phyloP scores from a whole-genome alignment of 2,888 invertebrate species.

The Antitype chi region DNA sequence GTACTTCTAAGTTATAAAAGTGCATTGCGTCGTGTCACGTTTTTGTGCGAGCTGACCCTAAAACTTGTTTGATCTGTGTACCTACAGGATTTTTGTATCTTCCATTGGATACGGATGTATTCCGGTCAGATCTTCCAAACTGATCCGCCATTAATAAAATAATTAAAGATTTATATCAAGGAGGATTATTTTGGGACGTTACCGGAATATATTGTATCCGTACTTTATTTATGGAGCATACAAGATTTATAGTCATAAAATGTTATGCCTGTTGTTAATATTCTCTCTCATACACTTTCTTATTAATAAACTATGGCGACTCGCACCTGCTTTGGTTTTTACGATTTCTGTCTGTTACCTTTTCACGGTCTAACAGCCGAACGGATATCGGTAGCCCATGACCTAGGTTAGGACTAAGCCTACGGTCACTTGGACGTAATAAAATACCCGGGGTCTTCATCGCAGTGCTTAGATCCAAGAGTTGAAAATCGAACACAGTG shows the following conservation, averaged over 20 bases:
- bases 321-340: background rate
- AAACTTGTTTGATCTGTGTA: background rate
- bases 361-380: no score
- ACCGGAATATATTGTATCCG: background rate
- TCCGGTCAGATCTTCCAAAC: conserved; percentile 7
- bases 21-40: background rate
- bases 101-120: conserved; percentile 5
- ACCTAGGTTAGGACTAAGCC: no score
- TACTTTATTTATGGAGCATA: conserved; percentile 9
- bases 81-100: background rate
- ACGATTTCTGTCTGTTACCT: background rate
- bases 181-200: conserved; percentile 23
- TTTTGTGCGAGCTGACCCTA: conserved; percentile 24
- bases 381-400: no score
- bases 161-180: conserved; percentile 43
- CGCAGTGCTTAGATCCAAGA: no score
- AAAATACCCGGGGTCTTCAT: no score
- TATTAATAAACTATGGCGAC: background rate
- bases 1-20: background rate
- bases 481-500: no score
- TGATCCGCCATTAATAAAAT: conserved; percentile 43
- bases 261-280: background rate
- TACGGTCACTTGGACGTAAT: no score
- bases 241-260: background rate
- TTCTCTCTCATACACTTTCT: background rate